Evolutionary conservation across 2,113 vertebrate species (phyloP), one percentile per base, ranked within the genome.

Genomic region (Numida meleagris): DNA sequence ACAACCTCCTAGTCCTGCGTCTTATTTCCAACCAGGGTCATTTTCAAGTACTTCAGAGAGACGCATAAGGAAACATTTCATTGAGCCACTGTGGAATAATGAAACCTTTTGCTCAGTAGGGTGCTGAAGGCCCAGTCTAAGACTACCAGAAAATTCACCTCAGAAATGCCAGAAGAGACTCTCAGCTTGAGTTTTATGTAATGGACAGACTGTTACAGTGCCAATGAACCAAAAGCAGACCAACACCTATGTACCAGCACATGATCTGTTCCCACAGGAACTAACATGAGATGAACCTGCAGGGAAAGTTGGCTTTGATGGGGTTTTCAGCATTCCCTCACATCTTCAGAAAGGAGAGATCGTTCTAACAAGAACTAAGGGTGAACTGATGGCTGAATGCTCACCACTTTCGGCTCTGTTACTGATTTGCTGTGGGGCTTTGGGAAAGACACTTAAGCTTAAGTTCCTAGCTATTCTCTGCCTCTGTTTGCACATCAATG

Each of bases 341-440:
- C 25, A 79, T 45, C 16, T 20, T 80, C 11, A 27, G 59, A 59
- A 83, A 94, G 53, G 45, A 92, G 40, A 80, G 89, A 80, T 42
- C 4, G 66, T 67, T 92, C 38, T 46, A 92, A 66, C 36, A 90
- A 88, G 70, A 93, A 29, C 24, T 36, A 70, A 65, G 45, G 45
- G 38, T 85, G 67, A 84, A 79, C 1, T 61, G 38, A 70, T 25
- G 62, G 53, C 34, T 24, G n/a, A 80, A 45, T 19, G 63, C 12
- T 84, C 18, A 73, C 24, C 38, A 14, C 46, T 71, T 51, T 68
- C 19, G 59, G 48, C 24, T 84, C 45, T 74, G 25, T 62, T 82
- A 88, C 25, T 74, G 59, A 95, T 82, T 50, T 96, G 71, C 59
- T 94, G 43, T 61, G 75, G 58, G 42, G 5, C 50, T 86, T 36